Conservation (phyloP, 2,113 vertebrate species). For the Gallinago jamesoni region DNA sequence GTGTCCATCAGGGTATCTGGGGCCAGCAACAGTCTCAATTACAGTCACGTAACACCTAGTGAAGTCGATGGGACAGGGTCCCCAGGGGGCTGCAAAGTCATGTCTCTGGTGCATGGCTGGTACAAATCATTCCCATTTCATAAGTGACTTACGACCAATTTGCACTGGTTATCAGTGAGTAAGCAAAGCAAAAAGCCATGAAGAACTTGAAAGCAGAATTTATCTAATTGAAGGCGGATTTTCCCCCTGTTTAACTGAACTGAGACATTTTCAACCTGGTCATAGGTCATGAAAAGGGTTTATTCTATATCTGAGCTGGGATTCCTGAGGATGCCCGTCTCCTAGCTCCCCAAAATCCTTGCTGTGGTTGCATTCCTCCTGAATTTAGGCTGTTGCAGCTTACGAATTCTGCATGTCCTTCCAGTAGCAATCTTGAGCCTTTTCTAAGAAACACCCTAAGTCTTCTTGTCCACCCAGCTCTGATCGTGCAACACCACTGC, state of each 20-base stretch:
- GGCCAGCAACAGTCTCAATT: neutral
- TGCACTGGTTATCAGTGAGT: neutral
- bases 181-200: neutral
- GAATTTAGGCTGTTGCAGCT: neutral
- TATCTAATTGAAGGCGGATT: neutral
- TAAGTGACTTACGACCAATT: neutral
- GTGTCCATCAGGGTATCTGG: neutral
- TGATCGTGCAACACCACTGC: fast-evolving
- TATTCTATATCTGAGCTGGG: neutral
- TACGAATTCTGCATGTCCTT: neutral
- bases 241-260: neutral
- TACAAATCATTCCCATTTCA: neutral
- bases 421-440: neutral
- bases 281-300: neutral
- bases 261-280: neutral
- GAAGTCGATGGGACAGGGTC: neutral
- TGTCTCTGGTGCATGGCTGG: neutral
- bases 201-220: neutral
- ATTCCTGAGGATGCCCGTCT: neutral
- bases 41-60: neutral
- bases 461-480: neutral
- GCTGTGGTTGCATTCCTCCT: neutral
- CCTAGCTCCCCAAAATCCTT: neutral
- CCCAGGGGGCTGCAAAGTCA: neutral
- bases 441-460: neutral